These are phyloP conservation scores for Sebastes nivosus DNA, from an alignment of 2,797 vertebrate genomes.

Conservation along the genomic window DNA sequence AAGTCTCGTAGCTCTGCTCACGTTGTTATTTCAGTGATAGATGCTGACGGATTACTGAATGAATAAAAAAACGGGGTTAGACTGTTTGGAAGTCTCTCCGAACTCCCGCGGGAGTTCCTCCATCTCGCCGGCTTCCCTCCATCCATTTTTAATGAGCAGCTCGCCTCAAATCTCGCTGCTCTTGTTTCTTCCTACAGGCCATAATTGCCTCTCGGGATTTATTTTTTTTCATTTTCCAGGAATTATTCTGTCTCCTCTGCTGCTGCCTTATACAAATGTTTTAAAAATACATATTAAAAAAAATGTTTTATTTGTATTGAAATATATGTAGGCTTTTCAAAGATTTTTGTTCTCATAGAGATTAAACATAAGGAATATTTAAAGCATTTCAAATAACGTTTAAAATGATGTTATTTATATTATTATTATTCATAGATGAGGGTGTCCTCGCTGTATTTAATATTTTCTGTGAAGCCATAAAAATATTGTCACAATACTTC, in stretches of 20 bases:
- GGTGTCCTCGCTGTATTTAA: not conserved
- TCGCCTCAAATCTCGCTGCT: slow-evolving; percentile 22
- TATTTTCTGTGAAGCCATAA: not conserved
- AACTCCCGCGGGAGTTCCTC: slow-evolving; percentile 43
- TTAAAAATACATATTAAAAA: not conserved
- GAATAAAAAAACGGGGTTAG: slow-evolving; percentile 1
- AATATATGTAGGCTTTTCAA: not conserved
- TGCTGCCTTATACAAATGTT: not conserved
- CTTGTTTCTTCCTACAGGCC: slow-evolving; percentile 28
- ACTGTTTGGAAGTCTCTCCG: not conserved
- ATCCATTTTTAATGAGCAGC: slow-evolving; percentile 64
- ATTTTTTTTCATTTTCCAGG: slow-evolving; percentile 9
- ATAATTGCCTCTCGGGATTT: slow-evolving; percentile 20
- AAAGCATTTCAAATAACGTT: not conserved
- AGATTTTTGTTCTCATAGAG: not conserved
- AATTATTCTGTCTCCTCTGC: not conserved
- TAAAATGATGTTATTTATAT: not conserved
- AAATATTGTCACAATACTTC: not conserved
- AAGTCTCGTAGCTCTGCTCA: not conserved
- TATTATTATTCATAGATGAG: not conserved
- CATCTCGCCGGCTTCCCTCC: slow-evolving; percentile 40
- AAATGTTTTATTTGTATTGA: not conserved
- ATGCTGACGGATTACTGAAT: not conserved
- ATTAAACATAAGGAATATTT: too few species aligned
- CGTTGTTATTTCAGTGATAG: not conserved